Conservation (phyloP, 2,113 vertebrate genomes). For the Myotis yumanensis region DNA sequence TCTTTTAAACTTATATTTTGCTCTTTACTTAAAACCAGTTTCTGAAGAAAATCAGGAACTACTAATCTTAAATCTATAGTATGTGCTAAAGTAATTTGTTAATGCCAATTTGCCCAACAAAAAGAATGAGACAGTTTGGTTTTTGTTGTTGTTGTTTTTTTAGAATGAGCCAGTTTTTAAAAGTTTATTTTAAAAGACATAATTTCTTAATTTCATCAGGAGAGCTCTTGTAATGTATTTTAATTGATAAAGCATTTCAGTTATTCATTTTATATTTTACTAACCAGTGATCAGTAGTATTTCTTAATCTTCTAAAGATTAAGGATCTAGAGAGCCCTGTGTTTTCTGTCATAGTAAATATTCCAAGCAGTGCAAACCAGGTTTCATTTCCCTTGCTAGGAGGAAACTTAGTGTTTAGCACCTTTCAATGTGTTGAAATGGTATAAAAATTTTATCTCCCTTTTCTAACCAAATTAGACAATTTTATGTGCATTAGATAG, state of each 20-base stretch:
- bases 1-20: background rate
- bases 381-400: background rate
- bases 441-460: background rate
- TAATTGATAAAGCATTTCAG: background rate
- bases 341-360: background rate
- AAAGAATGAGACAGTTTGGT: slow-evolving; percentile 3
- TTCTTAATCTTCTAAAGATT: background rate
- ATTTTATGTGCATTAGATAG: background rate
- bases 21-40: slow-evolving; percentile 17
- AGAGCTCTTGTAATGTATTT: background rate
- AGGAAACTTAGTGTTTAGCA: background rate
- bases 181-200: background rate
- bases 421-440: background rate
- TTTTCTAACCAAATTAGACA: background rate
- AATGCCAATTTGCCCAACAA: background rate
- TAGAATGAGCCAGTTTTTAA: background rate
- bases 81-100: background rate
- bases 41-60: background rate
- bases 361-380: background rate
- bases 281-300: background rate
- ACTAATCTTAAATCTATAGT: background rate
- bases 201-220: slow-evolving; percentile 4
- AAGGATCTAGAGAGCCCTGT: background rate
- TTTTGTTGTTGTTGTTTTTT: too few relatives aligned
- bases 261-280: background rate